phyloP scores from a whole-genome alignment of 2,888 invertebrate genomes.

The Gymnocheta viridis region DNA sequence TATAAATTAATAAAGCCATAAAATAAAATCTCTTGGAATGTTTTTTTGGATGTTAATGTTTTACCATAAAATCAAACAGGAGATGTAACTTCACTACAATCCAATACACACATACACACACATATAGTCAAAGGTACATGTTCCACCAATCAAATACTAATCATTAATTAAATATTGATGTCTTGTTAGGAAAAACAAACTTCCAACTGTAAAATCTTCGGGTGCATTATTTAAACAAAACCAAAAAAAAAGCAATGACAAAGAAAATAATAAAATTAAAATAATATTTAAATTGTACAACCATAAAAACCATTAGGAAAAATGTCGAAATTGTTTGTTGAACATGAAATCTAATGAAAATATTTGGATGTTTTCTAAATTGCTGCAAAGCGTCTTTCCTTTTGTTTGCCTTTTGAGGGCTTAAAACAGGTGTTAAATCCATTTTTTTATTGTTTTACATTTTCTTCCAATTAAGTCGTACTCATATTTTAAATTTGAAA shows the following conservation, averaged over 20 bases:
- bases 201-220: constrained; percentile 37
- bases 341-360: constrained; percentile 61
- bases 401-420: constrained; percentile 3
- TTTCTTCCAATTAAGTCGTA: constrained; percentile 36
- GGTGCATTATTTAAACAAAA: not conserved
- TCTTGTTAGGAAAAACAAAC: constrained; percentile 51
- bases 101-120: not conserved
- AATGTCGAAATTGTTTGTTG: constrained; percentile 46
- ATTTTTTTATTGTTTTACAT: constrained; percentile 29
- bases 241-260: not conserved
- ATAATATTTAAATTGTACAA: constrained; percentile 48
- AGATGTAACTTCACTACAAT: constrained; percentile 1
- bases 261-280: not conserved
- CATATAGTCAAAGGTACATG: constrained; percentile 1
- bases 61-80: constrained; percentile 35
- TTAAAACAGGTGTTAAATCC: constrained; percentile 38
- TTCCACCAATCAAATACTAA: constrained; percentile 49
- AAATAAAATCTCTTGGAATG: constrained; percentile 31
- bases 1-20: constrained; percentile 60
- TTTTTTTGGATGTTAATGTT: constrained; percentile 10
- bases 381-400: not conserved
- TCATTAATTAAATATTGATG: constrained; percentile 62
- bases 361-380: constrained; percentile 55
- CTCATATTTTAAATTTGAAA: constrained; percentile 1
- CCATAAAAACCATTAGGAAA: constrained; percentile 51